Evolutionary conservation across 2,888 invertebrate genomes (phyloP), one percentile per base, ranked within the genome.

Genomic region (Mythimna ferrago): DNA sequence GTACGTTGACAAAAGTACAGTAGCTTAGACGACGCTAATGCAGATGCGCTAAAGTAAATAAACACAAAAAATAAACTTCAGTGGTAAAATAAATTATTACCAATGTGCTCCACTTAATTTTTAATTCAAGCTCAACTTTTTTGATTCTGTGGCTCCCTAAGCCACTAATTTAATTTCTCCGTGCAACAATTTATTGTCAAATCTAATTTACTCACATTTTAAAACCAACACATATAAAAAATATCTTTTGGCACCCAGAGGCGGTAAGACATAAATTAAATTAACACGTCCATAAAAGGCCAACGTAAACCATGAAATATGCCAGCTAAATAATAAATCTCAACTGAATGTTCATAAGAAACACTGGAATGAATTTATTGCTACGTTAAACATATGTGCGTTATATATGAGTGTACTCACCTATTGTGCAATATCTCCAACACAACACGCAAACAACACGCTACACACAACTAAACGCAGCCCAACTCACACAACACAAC

Each of bases 281-380:
- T 66, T 76, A 72, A 53, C 58, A 72, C 58, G 51, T 21, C 14
- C 38, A 56, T 82, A 71, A 71, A 71, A 32, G 6, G 6, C 10
- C 16, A 54, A 68, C 51, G 41, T 19, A 61, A 73, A 78, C 63
- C 57, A 78, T 78, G 53, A 78, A 73, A 82, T 60, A 65, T 6
- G 66, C 35, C 21, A 62, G 53, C 38, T 77, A 57, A 58, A 60
- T 73, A 66, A 72, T 82, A 82, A 72, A 82, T 80, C 66, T 73
- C 2, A 54, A 21, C 62, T 70, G 53, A 72, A 72, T 78, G 73
- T 73, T 82, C 57, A 64, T 57, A 78, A 64, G 79, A 82, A 82
- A 67, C 57, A 71, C 6, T 26, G 41, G 21, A 61, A 57, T 57
- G 0, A 78, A 69, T 72, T 44, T 66, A 78, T 82, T 58, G 38